Evolutionary conservation across 2,888 invertebrate species (phyloP).

Genomic region (Blastobasis lacticolella): DNA sequence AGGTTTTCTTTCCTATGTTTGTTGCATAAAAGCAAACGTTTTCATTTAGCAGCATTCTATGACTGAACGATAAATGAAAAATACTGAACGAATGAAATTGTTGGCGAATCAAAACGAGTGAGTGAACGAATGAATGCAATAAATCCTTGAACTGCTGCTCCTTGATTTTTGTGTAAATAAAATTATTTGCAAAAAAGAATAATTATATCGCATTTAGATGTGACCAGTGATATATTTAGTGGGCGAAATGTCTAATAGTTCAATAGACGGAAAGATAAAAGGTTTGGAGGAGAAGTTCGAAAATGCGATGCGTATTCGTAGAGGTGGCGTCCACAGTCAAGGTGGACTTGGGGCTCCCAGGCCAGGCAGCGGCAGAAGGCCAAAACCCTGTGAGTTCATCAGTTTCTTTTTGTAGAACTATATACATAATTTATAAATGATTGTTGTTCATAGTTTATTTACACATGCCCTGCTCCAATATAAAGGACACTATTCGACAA

Average conservation of each 20-base stretch:
- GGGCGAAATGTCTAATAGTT: conserved; percentile 79
- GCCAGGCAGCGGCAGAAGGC: conserved; percentile 74
- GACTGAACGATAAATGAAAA: no score
- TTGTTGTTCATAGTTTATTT: no score
- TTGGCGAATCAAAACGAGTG: conserved; percentile 17
- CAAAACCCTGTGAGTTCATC: conserved; percentile 76
- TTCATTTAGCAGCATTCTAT: no score
- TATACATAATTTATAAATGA: no score
- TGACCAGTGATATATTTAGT: conserved; percentile 41
- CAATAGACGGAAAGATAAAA: conserved; percentile 86
- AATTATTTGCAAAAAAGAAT: conserved; percentile 33
- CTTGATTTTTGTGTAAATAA: conserved; percentile 61
- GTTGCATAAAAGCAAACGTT: no score
- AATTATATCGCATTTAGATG: conserved; percentile 50
- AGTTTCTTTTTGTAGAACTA: no score
- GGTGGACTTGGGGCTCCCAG: conserved; percentile 65
- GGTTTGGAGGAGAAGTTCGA: conserved; percentile 87
- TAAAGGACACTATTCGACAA: no score
- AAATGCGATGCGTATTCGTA: conserved; percentile 75
- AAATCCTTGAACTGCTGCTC: conserved; percentile 63
- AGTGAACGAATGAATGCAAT: conserved; percentile 36
- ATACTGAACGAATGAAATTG: no score
- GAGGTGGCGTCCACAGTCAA: conserved; percentile 75
- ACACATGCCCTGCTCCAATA: no score
- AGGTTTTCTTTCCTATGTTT: no score